Percentiles rank a stretch among this genome's conserved stretches.
These are phyloP conservation scores for Diplodus puntazzo DNA, from an alignment of 2,797 vertebrate genomes.

Conservation along the genomic window DNA sequence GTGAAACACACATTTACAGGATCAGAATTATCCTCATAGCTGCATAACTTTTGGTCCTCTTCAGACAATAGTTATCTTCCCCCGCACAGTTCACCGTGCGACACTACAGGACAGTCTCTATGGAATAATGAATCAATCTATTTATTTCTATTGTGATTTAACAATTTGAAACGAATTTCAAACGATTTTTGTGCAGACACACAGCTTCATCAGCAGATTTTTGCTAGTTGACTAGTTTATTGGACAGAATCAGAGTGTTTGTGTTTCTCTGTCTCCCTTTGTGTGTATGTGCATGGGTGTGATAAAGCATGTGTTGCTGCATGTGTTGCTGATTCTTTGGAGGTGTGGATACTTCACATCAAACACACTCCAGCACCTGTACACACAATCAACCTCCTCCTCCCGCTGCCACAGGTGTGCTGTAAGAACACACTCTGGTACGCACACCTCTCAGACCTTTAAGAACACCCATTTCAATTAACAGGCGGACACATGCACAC, in stretches of 20 bases:
- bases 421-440: constrained; percentile 36
- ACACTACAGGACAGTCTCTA: no score
- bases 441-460: constrained; percentile 71
- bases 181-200: background rate
- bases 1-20: no score
- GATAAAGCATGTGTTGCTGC: constrained; percentile 31
- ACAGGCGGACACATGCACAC: constrained; percentile 61
- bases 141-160: no score
- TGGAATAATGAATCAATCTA: no score
- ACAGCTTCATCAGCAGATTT: background rate
- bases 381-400: constrained; percentile 50
- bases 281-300: background rate
- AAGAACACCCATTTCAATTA: constrained; percentile 69
- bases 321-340: constrained; percentile 25
- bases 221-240: background rate
- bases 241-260: background rate
- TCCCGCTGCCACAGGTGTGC: constrained; percentile 70
- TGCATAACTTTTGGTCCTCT: no score
- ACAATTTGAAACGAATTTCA: no score
- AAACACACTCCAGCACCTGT: constrained; percentile 62
- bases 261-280: background rate
- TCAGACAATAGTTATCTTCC: no score
- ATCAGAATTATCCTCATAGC: no score
- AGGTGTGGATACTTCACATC: constrained; percentile 69
- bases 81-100: no score